Evolutionary conservation across 2,797 vertebrate species (phyloP).

Genomic region (Gymnoscopelus microlampas): DNA sequence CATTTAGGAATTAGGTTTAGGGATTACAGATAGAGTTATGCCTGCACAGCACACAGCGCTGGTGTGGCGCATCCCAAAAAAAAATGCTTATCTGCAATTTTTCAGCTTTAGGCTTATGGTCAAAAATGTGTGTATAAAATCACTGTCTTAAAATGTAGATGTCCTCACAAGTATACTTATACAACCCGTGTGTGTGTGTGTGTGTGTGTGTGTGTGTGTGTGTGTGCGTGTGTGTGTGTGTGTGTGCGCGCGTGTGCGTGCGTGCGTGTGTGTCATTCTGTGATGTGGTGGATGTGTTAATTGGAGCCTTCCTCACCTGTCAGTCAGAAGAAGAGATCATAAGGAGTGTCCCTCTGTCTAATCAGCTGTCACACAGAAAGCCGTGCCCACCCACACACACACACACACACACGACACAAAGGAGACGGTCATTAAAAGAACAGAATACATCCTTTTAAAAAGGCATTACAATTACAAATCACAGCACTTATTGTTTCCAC

Average conservation of each 20-base stretch:
- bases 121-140: too few relatives aligned
- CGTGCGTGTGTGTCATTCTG: slow-evolving; percentile 45
- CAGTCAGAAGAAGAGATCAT: slow-evolving; percentile 75
- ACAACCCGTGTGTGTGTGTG: slow-evolving; percentile 12
- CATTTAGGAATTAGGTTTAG: too few relatives aligned
- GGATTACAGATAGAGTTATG: too few relatives aligned
- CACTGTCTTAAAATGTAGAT: too few relatives aligned
- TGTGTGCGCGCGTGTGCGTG: background rate
- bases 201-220: slow-evolving; percentile 17
- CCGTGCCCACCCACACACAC: background rate
- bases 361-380: slow-evolving; percentile 67
- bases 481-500: too few relatives aligned
- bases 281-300: slow-evolving; percentile 68
- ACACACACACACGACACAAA: slow-evolving; percentile 10
- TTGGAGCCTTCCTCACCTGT: slow-evolving; percentile 66
- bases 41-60: too few relatives aligned
- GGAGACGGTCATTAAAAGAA: background rate
- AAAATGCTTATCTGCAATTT: too few relatives aligned
- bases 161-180: background rate
- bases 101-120: too few relatives aligned
- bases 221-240: slow-evolving; percentile 18
- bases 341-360: slow-evolving; percentile 67
- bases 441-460: too few relatives aligned
- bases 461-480: too few relatives aligned
- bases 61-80: too few relatives aligned